A percentile compares a stretch with the other conserved stretches of the same genome.
Conservation (phyloP, 1,140 invertebrate species). For the Drosophila kanapiae region DNA sequence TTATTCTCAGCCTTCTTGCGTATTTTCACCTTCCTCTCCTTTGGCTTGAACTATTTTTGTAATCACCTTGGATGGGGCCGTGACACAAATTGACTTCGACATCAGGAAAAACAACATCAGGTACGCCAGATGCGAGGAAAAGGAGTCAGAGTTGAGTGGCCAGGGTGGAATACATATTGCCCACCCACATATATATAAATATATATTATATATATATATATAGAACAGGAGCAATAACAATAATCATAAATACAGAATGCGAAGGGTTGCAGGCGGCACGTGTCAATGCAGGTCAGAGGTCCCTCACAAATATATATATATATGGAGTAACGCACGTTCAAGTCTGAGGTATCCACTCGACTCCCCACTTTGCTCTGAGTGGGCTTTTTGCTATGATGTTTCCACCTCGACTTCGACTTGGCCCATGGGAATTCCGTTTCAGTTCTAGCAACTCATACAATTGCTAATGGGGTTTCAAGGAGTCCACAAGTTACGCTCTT, state of each 20-base stretch:
- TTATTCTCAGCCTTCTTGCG: not conserved
- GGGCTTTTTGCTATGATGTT: slow-evolving; percentile 23
- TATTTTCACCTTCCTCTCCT: not conserved
- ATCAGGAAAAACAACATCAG: slow-evolving; percentile 33
- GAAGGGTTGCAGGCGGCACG: slow-evolving; percentile 34
- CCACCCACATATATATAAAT: slow-evolving; percentile 8
- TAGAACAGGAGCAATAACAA: slow-evolving; percentile 51
- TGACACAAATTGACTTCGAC: slow-evolving; percentile 72
- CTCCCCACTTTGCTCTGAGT: slow-evolving; percentile 43
- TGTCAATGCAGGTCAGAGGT: slow-evolving; percentile 34
- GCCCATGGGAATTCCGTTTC: slow-evolving; percentile 17
- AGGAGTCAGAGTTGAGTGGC: not conserved
- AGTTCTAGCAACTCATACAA: slow-evolving; percentile 11
- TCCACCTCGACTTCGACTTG: slow-evolving; percentile 1
- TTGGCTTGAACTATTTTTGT: slow-evolving; percentile 22
- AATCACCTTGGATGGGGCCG: slow-evolving; percentile 17
- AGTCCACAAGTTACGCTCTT: slow-evolving; percentile 10
- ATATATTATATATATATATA: slow-evolving; percentile 18
- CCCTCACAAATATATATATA: slow-evolving; percentile 12
- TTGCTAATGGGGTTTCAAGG: slow-evolving; percentile 42
- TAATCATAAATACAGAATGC: slow-evolving; percentile 65
- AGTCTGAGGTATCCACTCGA: slow-evolving; percentile 34
- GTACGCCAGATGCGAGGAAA: slow-evolving; percentile 7
- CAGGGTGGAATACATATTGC: slow-evolving; percentile 14
- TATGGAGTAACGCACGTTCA: slow-evolving; percentile 25